A percentile compares a stretch with the other conserved stretches of the same genome.
Evolutionary conservation across 2,888 invertebrate genomes (phyloP).

Genomic region (Galeruca laticollis): DNA sequence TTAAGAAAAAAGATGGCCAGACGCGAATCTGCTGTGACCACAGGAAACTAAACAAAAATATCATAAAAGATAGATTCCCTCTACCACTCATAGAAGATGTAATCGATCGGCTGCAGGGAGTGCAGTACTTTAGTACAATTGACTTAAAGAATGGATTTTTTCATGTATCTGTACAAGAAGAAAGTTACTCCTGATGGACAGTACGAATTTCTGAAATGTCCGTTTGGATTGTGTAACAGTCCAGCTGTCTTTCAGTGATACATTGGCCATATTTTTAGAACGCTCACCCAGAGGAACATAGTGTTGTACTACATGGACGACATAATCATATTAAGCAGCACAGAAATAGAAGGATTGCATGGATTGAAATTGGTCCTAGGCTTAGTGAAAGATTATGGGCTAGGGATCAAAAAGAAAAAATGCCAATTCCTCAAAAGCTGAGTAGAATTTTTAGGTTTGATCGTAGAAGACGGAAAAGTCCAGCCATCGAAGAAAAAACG

Average conservation of each 20-base stretch:
- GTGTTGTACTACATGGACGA: slow-evolving; percentile 39
- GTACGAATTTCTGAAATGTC: too few species aligned
- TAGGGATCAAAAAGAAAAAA: slow-evolving; percentile 58
- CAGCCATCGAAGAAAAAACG: too few species aligned
- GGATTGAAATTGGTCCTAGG: slow-evolving; percentile 51
- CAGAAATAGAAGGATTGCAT: slow-evolving; percentile 43
- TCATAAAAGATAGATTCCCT: slow-evolving; percentile 49
- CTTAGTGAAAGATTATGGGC: slow-evolving; percentile 50
- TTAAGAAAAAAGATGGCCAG: slow-evolving; percentile 38
- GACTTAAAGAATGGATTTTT: too few species aligned
- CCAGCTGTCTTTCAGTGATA: too few species aligned
- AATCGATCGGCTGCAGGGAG: slow-evolving; percentile 49
- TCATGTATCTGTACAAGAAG: slow-evolving; percentile 56
- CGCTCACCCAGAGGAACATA: slow-evolving; percentile 18
- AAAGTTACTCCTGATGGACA: too few species aligned
- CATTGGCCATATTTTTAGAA: slow-evolving; percentile 28
- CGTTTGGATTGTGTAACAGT: too few species aligned
- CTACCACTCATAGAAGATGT: slow-evolving; percentile 61
- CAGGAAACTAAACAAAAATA: slow-evolving; percentile 40
- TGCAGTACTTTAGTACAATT: slow-evolving; percentile 51
- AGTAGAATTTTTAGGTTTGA: slow-evolving; percentile 51
- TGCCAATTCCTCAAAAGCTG: slow-evolving; percentile 56
- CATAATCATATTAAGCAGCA: slow-evolving; percentile 27
- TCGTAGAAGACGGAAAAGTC: slow-evolving; percentile 53
- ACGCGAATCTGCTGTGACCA: slow-evolving; percentile 40